phyloP scores from a whole-genome alignment of 2,888 invertebrate genomes.

The Bembecia ichneumoniformis region DNA sequence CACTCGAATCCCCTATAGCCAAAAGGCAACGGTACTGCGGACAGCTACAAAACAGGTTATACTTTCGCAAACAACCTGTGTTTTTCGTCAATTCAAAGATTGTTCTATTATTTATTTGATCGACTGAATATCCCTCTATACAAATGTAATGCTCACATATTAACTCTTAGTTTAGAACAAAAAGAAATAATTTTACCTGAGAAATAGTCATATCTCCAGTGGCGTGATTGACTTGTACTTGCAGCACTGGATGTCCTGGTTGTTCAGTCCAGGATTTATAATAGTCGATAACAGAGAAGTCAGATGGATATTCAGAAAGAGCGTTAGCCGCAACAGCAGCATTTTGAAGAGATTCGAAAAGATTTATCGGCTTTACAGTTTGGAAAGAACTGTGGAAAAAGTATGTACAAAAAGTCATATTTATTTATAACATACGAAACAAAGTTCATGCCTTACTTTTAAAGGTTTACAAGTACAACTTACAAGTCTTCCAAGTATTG shows the following conservation, averaged over 20 bases:
- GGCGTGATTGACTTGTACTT: conserved; percentile 58
- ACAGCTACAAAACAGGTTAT: too few species aligned
- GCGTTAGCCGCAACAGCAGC: conserved; percentile 28
- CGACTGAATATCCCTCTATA: too few species aligned
- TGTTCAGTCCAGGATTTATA: conserved; percentile 70
- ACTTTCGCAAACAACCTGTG: too few species aligned
- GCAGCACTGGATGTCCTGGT: conserved; percentile 73
- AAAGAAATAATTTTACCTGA: conserved; percentile 37
- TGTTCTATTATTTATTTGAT: too few species aligned
- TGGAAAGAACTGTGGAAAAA: conserved; percentile 33
- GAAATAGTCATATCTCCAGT: conserved; percentile 46
- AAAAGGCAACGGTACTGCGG: too few species aligned
- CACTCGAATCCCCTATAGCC: too few species aligned
- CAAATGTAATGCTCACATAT: neutral
- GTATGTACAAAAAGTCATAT: neutral
- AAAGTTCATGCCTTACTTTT: too few species aligned
- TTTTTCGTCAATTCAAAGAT: too few species aligned
- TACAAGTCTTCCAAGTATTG: conserved; percentile 69
- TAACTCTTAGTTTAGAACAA: neutral
- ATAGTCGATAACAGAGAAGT: conserved; percentile 49
- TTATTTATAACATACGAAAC: neutral
- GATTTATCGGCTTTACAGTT: conserved; percentile 56
- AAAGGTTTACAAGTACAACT: conserved; percentile 16
- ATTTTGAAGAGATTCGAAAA: conserved; percentile 60
- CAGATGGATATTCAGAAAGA: conserved; percentile 36